Evolutionary conservation across 2,113 vertebrate species (phyloP).

Genomic region (Actenoides hombroni): DNA sequence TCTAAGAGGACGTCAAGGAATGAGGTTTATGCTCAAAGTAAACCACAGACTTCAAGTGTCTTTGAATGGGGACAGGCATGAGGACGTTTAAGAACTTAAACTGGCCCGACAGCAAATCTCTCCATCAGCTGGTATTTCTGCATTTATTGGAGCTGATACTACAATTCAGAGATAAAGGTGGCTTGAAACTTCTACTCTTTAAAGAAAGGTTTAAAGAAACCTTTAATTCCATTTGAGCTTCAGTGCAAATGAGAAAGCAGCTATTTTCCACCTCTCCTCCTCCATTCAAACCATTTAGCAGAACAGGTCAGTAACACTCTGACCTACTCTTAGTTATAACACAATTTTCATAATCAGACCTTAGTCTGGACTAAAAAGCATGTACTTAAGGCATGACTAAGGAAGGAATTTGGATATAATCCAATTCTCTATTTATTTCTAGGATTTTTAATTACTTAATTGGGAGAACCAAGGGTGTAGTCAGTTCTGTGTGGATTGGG

Average conservation of each 20-base stretch:
- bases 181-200: not conserved
- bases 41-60: not conserved
- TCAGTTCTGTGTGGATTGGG: not conserved
- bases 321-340: not conserved
- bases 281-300: not conserved
- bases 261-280: not conserved
- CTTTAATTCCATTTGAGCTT: not conserved
- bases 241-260: not conserved
- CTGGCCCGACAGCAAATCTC: not conserved
- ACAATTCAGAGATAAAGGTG: not conserved
- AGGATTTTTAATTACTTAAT: not conserved
- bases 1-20: not conserved
- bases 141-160: not conserved
- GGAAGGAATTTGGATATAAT: not conserved
- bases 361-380: not conserved
- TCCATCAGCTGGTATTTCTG: not conserved
- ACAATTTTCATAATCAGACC: conserved; percentile 25
- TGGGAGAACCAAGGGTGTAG: not conserved
- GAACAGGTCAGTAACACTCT: not conserved
- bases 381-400: not conserved
- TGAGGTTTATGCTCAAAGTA: not conserved
- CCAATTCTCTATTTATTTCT: not conserved
- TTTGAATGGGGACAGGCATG: not conserved
- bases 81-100: not conserved
- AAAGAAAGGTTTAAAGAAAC: not conserved